Evolutionary conservation across 2,888 invertebrate genomes (phyloP).

Genomic region (Orthosia cruda): DNA sequence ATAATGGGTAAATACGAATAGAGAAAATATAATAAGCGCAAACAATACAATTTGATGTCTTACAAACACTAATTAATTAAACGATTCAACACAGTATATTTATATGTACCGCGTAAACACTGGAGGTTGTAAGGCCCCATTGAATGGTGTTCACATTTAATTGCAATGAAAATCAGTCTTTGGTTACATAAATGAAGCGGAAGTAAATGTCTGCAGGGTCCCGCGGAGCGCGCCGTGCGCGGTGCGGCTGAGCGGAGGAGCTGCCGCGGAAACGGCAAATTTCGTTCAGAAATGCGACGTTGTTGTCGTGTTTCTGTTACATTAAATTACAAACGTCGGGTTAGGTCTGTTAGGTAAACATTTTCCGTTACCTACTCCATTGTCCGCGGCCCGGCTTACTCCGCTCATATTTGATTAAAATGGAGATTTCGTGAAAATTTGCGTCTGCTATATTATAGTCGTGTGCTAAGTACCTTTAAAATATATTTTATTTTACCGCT

Average conservation of each 20-base stretch:
- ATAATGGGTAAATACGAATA: not conserved
- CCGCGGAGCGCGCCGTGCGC: slow-evolving; percentile 41
- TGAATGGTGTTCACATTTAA: slow-evolving; percentile 67
- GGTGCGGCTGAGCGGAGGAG: slow-evolving; percentile 61
- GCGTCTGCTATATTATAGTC: slow-evolving; percentile 51
- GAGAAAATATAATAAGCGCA: not conserved
- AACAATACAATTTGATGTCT: slow-evolving; percentile 10
- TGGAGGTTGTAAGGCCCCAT: slow-evolving; percentile 37
- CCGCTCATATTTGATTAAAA: slow-evolving; percentile 78
- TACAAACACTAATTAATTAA: slow-evolving; percentile 38
- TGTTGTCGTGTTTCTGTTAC: slow-evolving; percentile 84
- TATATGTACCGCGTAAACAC: slow-evolving; percentile 33
- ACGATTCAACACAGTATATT: slow-evolving; percentile 32
- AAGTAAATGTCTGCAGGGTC: slow-evolving; percentile 64
- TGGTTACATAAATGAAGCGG: slow-evolving; percentile 69
- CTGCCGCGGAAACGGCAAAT: slow-evolving; percentile 75
- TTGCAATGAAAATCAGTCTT: slow-evolving; percentile 71
- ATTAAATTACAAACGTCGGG: slow-evolving; percentile 83
- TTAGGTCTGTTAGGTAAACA: slow-evolving; percentile 82
- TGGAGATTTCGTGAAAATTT: slow-evolving; percentile 71
- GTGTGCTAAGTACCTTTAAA: slow-evolving; percentile 53
- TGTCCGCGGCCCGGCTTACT: slow-evolving; percentile 74
- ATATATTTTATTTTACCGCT: slow-evolving; percentile 55
- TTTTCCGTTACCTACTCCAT: slow-evolving; percentile 80
- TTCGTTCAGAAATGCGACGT: slow-evolving; percentile 80